Evolutionary conservation across 35 echinoderm and acorn worm genomes (phyloP), one percentile per base, ranked within the genome.

Genomic region (Ophioderma brevispina): DNA sequence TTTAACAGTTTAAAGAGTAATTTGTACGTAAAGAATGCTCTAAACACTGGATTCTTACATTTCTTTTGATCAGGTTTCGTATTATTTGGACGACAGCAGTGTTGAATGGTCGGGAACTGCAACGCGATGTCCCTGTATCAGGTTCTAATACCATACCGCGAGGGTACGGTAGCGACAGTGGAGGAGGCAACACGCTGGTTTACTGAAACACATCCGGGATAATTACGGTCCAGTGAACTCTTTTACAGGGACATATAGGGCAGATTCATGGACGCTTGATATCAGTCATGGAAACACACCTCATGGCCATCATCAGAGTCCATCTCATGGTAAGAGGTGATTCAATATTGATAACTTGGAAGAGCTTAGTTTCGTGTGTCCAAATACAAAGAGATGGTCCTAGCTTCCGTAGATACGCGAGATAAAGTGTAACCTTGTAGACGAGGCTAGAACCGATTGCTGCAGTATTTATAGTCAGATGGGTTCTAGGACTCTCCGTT

Each of bases 231-330:
- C 89, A n/a, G 88, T 97, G 64, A 90, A 80, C 14, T 97, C 95
- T 0, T 97, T 97, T 46, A 90, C 95, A 0, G 95, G 95, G 34
- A 94, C 92, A n/a, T 92, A 97, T 55, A 84, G 92, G 34, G 95
- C 95, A 23, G 95, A 94, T 25, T 18, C 40, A 13, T 97, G 95
- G 95, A 84, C 49, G 13, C 82, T 91, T 32, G 63, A 91, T 59
- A 28, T 76, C 32, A 55, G 37, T 76, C 3, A 38, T 70, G 36
- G 85, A 40, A 78, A 4, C 63, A 17, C 52, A 50, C 6, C 18
- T 75, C 35, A 25, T 39, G 0, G 30, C 31, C 49, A 75, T 19
- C 0, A 32, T 86, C 36, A 35, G 82, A 52, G 33, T 55, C 21
- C 82, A 33, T 8, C 31, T 86, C 19, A 64, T 70, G 84, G 55